Percentiles rank a stretch among this genome's conserved stretches.
Evolutionary conservation across 2,113 vertebrate genomes (phyloP).

Genomic region (Clupea harengus): DNA sequence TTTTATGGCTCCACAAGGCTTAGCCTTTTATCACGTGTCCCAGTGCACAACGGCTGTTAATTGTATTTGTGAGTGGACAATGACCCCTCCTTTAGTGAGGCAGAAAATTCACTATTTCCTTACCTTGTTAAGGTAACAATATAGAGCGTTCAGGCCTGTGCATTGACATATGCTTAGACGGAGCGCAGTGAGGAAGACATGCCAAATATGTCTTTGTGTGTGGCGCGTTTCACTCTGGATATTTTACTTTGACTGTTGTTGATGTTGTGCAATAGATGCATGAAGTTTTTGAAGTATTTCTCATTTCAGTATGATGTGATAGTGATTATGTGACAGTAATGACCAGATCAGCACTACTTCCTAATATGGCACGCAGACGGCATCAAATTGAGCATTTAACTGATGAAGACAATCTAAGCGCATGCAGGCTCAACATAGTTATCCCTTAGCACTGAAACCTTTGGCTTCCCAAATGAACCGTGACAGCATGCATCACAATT

Average conservation of each 20-base stretch:
- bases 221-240: neutral
- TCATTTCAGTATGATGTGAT: neutral
- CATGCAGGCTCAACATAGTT: neutral
- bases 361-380: neutral
- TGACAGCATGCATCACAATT: neutral
- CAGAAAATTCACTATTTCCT: constrained; percentile 44
- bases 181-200: neutral
- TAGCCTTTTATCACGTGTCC: constrained; percentile 30
- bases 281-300: neutral
- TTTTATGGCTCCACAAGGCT: neutral
- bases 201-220: neutral
- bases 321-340: neutral
- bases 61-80: constrained; percentile 41
- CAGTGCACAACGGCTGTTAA: constrained; percentile 36
- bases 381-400: neutral
- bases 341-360: neutral
- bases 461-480: constrained; percentile 6
- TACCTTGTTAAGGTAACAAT: neutral
- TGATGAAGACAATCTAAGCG: neutral
- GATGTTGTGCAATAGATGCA: neutral
- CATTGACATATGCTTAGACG: neutral
- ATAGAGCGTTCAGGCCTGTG: neutral
- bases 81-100: constrained; percentile 22
- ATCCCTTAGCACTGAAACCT: neutral
- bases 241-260: neutral